Evolutionary conservation across 2,113 vertebrate species (phyloP).

Genomic region (Theristicus caerulescens): DNA sequence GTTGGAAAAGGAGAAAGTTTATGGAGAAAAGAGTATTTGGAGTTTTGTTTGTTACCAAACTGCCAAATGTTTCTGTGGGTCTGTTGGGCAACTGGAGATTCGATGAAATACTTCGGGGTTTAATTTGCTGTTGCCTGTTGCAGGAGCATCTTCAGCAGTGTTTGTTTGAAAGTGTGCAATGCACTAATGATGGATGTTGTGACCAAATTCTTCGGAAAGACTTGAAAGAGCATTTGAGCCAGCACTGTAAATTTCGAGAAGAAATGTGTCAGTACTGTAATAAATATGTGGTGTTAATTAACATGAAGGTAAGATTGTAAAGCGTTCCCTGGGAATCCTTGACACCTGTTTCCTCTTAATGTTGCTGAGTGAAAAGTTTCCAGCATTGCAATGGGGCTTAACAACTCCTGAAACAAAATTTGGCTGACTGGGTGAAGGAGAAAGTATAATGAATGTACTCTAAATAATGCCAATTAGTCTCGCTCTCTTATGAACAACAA

Average conservation of each 20-base stretch:
- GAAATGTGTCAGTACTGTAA: slow-evolving; percentile 81
- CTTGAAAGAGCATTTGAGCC: slow-evolving; percentile 74
- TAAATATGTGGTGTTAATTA: slow-evolving; percentile 56
- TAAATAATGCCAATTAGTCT: background rate
- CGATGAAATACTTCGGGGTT: background rate
- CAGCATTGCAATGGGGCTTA: background rate
- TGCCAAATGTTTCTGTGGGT: background rate
- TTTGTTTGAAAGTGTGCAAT: slow-evolving; percentile 71
- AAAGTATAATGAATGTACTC: background rate
- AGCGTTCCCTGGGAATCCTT: background rate
- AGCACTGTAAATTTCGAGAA: slow-evolving; percentile 74
- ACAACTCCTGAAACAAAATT: background rate
- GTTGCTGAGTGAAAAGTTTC: background rate
- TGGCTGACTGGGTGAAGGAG: background rate
- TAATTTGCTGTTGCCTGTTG: background rate
- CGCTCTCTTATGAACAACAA: background rate
- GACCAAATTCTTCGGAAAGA: slow-evolving; percentile 76
- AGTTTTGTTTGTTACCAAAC: background rate
- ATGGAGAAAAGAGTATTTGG: background rate
- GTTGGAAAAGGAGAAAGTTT: background rate
- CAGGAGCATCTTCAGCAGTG: slow-evolving; percentile 86
- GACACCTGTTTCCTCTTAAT: background rate
- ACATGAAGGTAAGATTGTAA: slow-evolving; percentile 74
- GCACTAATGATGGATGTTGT: slow-evolving; percentile 76
- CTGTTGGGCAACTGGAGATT: background rate